A percentile compares a stretch with the other conserved stretches of the same genome.
Conservation (phyloP, 2,113 vertebrate genomes). For the Burhinus oedicnemus region DNA sequence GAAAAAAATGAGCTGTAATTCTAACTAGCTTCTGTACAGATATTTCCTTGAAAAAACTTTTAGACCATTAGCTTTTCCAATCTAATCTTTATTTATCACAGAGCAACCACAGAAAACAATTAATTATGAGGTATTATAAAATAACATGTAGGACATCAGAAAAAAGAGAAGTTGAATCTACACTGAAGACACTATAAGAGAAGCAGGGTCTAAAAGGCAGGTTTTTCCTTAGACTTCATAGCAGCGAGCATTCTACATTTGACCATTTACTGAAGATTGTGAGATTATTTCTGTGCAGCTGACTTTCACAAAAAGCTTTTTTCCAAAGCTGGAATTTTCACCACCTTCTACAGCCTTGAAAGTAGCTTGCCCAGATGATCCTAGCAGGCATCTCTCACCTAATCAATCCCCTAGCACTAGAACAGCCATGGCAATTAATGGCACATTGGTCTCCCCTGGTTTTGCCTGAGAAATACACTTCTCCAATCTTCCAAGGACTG, state of each 20-base stretch:
- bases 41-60: not conserved
- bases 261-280: not conserved
- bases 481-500: not conserved
- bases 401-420: not conserved
- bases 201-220: not conserved
- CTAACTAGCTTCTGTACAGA: not conserved
- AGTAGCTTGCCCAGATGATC: not conserved
- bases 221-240: not conserved
- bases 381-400: not conserved
- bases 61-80: not conserved
- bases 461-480: not conserved
- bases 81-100: not conserved
- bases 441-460: not conserved
- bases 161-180: not conserved
- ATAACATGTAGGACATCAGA: not conserved
- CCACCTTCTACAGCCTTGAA: not conserved
- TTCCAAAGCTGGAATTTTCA: not conserved
- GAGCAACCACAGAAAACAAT: not conserved
- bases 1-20: not conserved
- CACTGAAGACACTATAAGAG: not conserved
- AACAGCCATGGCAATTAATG: not conserved
- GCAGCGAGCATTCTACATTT: not conserved
- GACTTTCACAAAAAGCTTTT: not conserved
- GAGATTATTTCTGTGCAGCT: not conserved
- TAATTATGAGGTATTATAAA: not conserved